Evolutionary conservation across 2,888 invertebrate species (phyloP).

Genomic region (Yponomeuta plumbellus): DNA sequence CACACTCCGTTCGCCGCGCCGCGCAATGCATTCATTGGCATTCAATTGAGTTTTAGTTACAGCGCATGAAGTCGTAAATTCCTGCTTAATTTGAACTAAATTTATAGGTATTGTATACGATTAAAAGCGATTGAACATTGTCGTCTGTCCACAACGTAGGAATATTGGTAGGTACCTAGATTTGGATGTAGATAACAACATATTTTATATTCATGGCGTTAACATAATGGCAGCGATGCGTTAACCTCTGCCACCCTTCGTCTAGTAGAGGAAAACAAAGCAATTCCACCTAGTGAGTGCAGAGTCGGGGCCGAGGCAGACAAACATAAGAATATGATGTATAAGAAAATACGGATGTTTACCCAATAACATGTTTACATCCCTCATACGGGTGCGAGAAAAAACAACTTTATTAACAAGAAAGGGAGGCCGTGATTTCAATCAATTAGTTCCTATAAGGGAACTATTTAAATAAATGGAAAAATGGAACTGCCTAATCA

Average conservation of each 20-base stretch:
- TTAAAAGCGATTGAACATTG: too few species aligned
- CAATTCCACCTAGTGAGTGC: conserved; percentile 41
- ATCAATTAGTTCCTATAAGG: too few species aligned
- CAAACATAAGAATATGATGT: conserved; percentile 53
- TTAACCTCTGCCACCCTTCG: conserved; percentile 30
- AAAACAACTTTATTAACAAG: conserved; percentile 33
- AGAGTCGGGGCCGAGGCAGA: conserved; percentile 38
- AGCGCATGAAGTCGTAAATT: not conserved
- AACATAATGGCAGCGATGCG: conserved; percentile 24
- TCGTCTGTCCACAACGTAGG: too few species aligned
- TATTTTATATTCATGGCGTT: conserved; percentile 14
- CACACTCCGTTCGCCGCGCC: conserved; percentile 29
- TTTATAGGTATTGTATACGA: not conserved
- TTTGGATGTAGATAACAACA: not conserved
- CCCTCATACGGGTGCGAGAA: conserved; percentile 39
- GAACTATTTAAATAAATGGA: too few species aligned
- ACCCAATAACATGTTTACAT: conserved; percentile 48
- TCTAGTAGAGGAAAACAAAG: conserved; percentile 52
- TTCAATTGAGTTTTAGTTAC: not conserved
- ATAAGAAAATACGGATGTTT: conserved; percentile 56
- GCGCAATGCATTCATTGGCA: conserved; percentile 32
- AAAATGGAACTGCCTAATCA: too few species aligned
- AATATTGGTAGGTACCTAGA: too few species aligned
- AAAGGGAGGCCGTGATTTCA: not conserved
- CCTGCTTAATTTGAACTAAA: not conserved